Percentiles rank a stretch among this genome's conserved stretches.
These are phyloP conservation scores for Hydrocynus forskahlii DNA, from an alignment of 2,797 vertebrate species.

Conservation along the genomic window DNA sequence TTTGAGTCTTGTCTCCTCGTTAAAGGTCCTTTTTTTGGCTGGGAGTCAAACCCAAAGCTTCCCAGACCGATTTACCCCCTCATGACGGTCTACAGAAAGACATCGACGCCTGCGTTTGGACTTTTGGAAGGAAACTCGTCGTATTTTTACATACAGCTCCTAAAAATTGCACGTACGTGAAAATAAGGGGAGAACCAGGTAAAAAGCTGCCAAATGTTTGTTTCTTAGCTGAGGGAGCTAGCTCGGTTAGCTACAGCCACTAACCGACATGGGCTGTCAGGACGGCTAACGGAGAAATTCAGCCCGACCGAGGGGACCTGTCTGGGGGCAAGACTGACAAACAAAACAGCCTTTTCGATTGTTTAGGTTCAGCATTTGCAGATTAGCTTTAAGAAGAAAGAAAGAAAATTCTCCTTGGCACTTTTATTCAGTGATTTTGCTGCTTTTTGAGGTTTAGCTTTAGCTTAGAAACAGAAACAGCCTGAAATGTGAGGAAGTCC, in stretches of 20 bases:
- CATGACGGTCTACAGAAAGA: slow-evolving; percentile 24
- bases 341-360: background rate
- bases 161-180: background rate
- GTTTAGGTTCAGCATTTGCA: background rate
- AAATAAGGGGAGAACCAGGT: background rate
- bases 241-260: slow-evolving; percentile 31
- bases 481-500: slow-evolving; percentile 6
- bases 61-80: slow-evolving; percentile 7
- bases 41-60: slow-evolving; percentile 36
- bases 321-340: background rate
- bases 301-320: slow-evolving; percentile 10
- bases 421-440: background rate
- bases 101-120: background rate
- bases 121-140: background rate
- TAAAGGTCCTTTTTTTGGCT: slow-evolving; percentile 47
- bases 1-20: background rate
- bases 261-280: slow-evolving; percentile 40
- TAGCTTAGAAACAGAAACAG: background rate
- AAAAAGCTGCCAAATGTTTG: slow-evolving; percentile 21
- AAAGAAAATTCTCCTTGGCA: background rate
- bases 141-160: background rate
- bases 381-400: background rate
- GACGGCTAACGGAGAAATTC: slow-evolving; percentile 16
- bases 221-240: slow-evolving; percentile 11
- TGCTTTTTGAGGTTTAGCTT: background rate